phyloP scores from a whole-genome alignment of 2,113 vertebrate species.

The Aptenodytes patagonicus region DNA sequence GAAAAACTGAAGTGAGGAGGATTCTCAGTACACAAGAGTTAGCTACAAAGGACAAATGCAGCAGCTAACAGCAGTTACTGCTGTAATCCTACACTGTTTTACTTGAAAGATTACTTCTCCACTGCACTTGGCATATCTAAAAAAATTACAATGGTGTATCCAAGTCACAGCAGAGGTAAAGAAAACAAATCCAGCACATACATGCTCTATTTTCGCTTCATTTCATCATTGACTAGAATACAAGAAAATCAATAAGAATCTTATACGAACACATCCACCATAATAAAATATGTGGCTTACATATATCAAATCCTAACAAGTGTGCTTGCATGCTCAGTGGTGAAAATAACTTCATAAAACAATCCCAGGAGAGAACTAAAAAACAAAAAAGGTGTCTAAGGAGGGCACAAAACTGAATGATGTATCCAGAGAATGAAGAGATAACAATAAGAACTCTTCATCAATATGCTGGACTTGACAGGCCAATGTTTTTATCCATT shows the following conservation, averaged over 20 bases:
- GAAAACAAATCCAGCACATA: slow-evolving; percentile 18
- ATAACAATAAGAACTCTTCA: not conserved
- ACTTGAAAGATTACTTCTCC: not conserved
- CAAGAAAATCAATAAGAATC: slow-evolving; percentile 53
- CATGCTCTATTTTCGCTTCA: slow-evolving; percentile 37
- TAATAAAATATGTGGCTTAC: slow-evolving; percentile 57
- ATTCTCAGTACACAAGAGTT: not conserved
- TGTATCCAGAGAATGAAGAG: not conserved
- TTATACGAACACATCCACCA: slow-evolving; percentile 37
- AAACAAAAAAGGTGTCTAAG: not conserved
- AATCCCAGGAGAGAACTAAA: slow-evolving; percentile 26
- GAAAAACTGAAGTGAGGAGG: not conserved
- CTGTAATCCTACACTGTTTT: not conserved
- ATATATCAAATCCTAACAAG: slow-evolving; percentile 60
- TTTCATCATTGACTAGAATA: slow-evolving; percentile 35
- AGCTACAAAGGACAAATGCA: not conserved
- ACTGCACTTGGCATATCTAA: not conserved
- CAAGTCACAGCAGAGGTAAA: slow-evolving; percentile 29
- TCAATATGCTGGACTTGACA: not conserved
- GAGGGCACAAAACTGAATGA: not conserved
- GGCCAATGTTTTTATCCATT: not conserved
- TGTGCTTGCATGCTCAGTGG: slow-evolving; percentile 21
- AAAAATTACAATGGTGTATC: not conserved
- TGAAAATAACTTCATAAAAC: slow-evolving; percentile 52
- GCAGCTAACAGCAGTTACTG: not conserved